Base-by-base conservation (phyloP, 2,888 invertebrate genomes). In the Cenopis cana region DNA sequence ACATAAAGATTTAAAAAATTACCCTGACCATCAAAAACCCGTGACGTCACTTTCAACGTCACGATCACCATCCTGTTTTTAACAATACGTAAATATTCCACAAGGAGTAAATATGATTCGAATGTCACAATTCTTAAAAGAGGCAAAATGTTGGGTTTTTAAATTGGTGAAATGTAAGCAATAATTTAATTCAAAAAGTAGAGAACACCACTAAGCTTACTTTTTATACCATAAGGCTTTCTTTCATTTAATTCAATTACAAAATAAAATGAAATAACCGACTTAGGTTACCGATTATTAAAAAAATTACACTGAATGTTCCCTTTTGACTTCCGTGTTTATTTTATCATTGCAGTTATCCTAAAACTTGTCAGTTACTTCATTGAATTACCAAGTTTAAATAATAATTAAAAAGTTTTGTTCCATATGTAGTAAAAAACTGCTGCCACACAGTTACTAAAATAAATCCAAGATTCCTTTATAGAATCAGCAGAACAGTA, bases 401-500 rank as follows among this genome's bases (percentile, higher is more conserved):
- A 24, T 24, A 24, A 24, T 24, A 24, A 24, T 24, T 24, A 24
- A 24, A 3, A n/a, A 46, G n/a, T n/a, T 5, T 4, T n/a, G 46
- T 46, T 1, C 12, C 38, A 12, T 38, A 38, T 8, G n/a, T n/a
- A 46, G 6, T 46, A 5, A 46, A n/a, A 46, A 5, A n/a, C 41
- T 14, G n/a, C n/a, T 46, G n/a, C 46, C 6, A n/a, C 46, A 46
- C 4, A 46, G n/a, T 46, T 14, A 46, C 14, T 36, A 24, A 41
- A 61, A 57, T n/a, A 29, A 61, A 18, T 55, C 29, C 10, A 55
- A 60, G 60, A 55, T 29, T n/a, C 10, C 54, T 12, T 54, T 38
- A 38, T 20, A 66, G 55, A 56, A 66, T 55, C 60, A 67, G 41
- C 10, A 54, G 49, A 24, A 49, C 67, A 67, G 61, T 71, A 71